Base-by-base conservation (phyloP, 2,888 invertebrate species). In the Dysmachus trigonus region DNA sequence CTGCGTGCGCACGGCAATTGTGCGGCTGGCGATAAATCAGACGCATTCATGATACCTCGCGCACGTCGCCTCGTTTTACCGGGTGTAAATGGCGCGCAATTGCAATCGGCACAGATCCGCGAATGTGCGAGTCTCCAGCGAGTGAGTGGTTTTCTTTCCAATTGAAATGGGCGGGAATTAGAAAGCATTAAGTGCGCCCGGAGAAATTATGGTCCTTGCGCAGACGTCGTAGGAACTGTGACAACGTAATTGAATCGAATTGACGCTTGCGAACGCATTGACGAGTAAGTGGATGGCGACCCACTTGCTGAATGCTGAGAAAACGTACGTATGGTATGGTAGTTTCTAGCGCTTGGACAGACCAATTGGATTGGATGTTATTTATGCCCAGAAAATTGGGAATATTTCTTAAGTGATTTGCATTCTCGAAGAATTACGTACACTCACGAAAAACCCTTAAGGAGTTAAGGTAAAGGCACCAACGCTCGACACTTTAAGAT, bases 101-200 rank as follows among this genome's bases (percentile, higher is more conserved):
- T 81, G 53, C 53, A 31, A 6, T 13, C 62, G 6, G 33, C 18
- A 33, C 73, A 47, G 7, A 41, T 15, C 15, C 38, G 38, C 13
- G 38, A 62, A 10, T 7, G 27, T 15, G 53, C 53, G 22, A 53
- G 18, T 62, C 62, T 4, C 47, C 47, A 6, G 33, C 73, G 30
- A 33, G 53, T 62, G 81, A 81, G 51, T 35, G 81, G 31, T 18
- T 53, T 81, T 53, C 33, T 81, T 62, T 81, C 81, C 31, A 81
- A 81, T 81, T 81, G 81, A 81, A 81, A 81, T 53, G 53, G 81
- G 81, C 53, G 81, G 81, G 81, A 35, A 81, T 81, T 53, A 53
- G 81, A 81, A 81, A 81, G 62, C 47, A 33, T 62, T 33, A 81
- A 47, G 47, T 77, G 30, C 31, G 15, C 27, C 15, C 13, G 47